Base-by-base conservation (phyloP, 1,140 invertebrate species). In the Helicoverpa zea region DNA sequence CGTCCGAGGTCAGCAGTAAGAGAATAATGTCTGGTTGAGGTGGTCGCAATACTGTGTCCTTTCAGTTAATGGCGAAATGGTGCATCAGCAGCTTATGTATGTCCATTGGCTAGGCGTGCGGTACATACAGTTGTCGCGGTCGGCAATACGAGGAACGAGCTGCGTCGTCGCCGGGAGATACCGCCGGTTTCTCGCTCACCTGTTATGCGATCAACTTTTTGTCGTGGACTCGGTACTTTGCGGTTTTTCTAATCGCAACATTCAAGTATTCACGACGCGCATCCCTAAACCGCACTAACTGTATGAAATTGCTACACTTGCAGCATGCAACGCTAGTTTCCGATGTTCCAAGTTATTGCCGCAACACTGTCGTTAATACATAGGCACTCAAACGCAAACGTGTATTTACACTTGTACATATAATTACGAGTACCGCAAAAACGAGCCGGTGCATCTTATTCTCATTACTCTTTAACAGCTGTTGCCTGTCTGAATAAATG, bases 261-360 rank as follows among this genome's bases (percentile, higher is more conserved):
- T 83, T 85, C 83, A 84, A 81, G 80, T 72, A 85, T 88, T 87
- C 85, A 79, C 84, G 84, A 63, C 79, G 79, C 81, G 75, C 87
- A 88, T 88, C 86, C 86, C 88, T 90, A 83, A 85, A 80, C 81
- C 84, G 75, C 82, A 80, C 23, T 91, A 90, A 90, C 87, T 89
- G 88, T 90, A 88, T 84, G 84, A 88, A 87, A 88, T 89, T 81
- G 82, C 86, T 81, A 81, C 83, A 81, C 77, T 84, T 78, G 81
- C 81, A 75, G 35, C 13, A 79, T 61, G 81, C 59, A 84, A 76
- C 81, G 83, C 75, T 84, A 54, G 74, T 80, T 83, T 72, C 23
- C 51, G 75, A 80, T 73, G 77, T 83, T 81, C 81, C 80, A 81
- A 82, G 83, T 84, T 83, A 87, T 87, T 86, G 84, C 82, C 81